Evolutionary conservation across 2,797 vertebrate species (phyloP).

Genomic region (Neoniphon sammara): DNA sequence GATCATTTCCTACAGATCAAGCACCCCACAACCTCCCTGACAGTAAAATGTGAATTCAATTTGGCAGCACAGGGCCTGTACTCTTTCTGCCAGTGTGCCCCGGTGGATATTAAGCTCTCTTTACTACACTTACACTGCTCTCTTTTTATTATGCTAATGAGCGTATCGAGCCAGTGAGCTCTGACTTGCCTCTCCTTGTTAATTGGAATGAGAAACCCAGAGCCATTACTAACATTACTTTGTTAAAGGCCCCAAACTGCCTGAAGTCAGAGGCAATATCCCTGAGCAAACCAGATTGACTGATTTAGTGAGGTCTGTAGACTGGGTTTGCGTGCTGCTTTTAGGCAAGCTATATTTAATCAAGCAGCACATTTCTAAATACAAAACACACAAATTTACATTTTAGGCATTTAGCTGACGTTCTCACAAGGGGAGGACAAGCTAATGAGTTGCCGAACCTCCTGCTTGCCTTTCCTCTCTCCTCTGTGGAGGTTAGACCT

Average conservation of each 20-base stretch:
- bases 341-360: slow-evolving; percentile 21
- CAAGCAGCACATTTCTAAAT: slow-evolving; percentile 30
- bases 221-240: slow-evolving; percentile 59
- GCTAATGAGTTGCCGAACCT: slow-evolving; percentile 28
- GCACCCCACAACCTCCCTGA: slow-evolving; percentile 31
- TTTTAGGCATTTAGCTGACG: slow-evolving; percentile 22
- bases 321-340: slow-evolving; percentile 18
- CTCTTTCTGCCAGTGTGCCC: slow-evolving; percentile 48
- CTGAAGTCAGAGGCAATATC: slow-evolving; percentile 64
- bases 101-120: slow-evolving; percentile 68
- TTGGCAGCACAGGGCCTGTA: slow-evolving; percentile 54
- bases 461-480: slow-evolving; percentile 11
- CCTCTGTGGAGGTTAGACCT: slow-evolving; percentile 42
- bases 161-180: slow-evolving; percentile 57
- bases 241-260: slow-evolving; percentile 43
- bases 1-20: slow-evolving; percentile 14
- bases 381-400: slow-evolving; percentile 9
- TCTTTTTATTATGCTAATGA: slow-evolving; percentile 71
- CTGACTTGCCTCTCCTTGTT: slow-evolving; percentile 57
- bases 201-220: slow-evolving; percentile 64
- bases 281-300: slow-evolving; percentile 22
- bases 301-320: slow-evolving; percentile 2
- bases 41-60: slow-evolving; percentile 57
- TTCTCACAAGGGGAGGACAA: slow-evolving; percentile 18
- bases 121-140: slow-evolving; percentile 60